These are phyloP conservation scores for Thymelicus acteon DNA, from an alignment of 2,888 invertebrate genomes.

Conservation along the genomic window DNA sequence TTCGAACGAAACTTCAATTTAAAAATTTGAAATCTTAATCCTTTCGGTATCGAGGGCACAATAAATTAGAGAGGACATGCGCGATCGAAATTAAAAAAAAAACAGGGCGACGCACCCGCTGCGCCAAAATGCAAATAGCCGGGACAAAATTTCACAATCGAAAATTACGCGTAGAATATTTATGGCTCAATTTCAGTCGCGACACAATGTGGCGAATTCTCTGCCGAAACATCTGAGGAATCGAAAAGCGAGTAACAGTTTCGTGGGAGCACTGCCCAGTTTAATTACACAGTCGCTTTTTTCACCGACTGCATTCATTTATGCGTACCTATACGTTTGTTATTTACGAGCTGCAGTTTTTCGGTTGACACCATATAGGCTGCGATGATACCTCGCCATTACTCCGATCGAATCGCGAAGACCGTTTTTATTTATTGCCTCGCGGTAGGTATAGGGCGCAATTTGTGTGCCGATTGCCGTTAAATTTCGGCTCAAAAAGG, in stretches of 20 bases:
- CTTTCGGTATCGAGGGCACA: slow-evolving; percentile 26
- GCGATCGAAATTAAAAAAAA: slow-evolving; percentile 26
- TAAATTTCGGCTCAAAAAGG: slow-evolving; percentile 32
- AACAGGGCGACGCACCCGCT: slow-evolving; percentile 31
- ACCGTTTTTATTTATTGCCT: slow-evolving; percentile 33
- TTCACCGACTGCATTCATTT: slow-evolving; percentile 51
- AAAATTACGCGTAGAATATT: slow-evolving; percentile 77
- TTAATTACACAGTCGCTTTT: slow-evolving; percentile 73
- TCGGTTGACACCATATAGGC: slow-evolving; percentile 66
- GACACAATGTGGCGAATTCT: slow-evolving; percentile 54
- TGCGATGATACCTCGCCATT: slow-evolving; percentile 35
- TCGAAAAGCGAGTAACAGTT: slow-evolving; percentile 41
- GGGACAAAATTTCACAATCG: slow-evolving; percentile 40
- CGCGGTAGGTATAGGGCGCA: slow-evolving; percentile 35
- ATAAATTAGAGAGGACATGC: slow-evolving; percentile 27
- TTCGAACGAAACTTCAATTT: slow-evolving; percentile 30
- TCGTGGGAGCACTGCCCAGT: slow-evolving; percentile 61
- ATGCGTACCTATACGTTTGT: slow-evolving; percentile 67
- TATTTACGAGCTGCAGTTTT: slow-evolving; percentile 76
- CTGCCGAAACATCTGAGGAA: slow-evolving; percentile 25
- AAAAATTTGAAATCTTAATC: slow-evolving; percentile 34
- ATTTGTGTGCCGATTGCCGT: slow-evolving; percentile 34
- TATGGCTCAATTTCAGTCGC: slow-evolving; percentile 75
- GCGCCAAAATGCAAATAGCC: slow-evolving; percentile 36
- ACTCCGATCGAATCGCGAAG: slow-evolving; percentile 25